Conservation (phyloP, 2,113 vertebrate genomes). For the Carollia perspicillata region DNA sequence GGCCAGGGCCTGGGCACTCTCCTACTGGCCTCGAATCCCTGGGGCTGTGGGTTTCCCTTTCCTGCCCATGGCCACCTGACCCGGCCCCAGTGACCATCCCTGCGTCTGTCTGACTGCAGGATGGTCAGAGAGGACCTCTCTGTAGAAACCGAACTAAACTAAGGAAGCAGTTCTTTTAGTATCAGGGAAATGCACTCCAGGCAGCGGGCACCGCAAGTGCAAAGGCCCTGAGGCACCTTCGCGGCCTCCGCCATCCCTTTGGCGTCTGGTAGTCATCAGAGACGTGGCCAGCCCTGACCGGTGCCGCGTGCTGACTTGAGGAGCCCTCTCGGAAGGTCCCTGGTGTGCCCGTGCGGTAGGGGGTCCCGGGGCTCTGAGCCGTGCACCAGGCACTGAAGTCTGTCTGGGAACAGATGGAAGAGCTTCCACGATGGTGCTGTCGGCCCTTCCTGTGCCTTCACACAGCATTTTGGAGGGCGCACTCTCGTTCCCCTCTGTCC, state of each 20-base stretch:
- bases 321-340: neutral
- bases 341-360: rapidly evolving
- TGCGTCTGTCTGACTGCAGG: neutral
- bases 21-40: rapidly evolving
- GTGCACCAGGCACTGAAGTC: neutral
- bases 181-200: neutral
- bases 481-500: neutral
- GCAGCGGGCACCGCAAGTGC: neutral
- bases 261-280: neutral
- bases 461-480: neutral
- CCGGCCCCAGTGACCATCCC: neutral
- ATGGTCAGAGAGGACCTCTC: neutral
- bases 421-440: rapidly evolving
- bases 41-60: neutral
- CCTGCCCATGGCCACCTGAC: neutral
- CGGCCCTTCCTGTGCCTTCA: neutral
- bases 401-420: neutral
- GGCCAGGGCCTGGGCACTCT: too few relatives aligned
- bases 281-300: neutral
- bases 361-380: neutral
- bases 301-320: neutral
- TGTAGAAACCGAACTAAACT: neutral
- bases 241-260: neutral
- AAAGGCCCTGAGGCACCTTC: neutral
- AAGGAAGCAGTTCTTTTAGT: neutral